phyloP scores from a whole-genome alignment of 2,888 invertebrate genomes.

The Adelognathus sp. region DNA sequence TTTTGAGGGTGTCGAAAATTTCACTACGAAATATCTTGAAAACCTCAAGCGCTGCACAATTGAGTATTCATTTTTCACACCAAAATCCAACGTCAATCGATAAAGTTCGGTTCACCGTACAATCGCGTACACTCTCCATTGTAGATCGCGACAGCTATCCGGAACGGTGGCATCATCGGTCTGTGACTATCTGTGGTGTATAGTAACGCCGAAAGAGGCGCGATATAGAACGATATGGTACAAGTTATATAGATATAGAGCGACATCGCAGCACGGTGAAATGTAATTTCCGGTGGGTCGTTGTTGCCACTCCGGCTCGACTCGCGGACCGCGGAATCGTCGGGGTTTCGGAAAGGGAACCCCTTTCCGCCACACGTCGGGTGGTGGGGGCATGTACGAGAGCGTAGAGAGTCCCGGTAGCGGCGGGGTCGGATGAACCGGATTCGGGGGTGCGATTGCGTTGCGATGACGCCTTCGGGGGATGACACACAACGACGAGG shows the following conservation, averaged over 20 bases:
- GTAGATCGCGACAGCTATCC: conserved; percentile 31
- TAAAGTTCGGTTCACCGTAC: neutral
- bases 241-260: conserved; percentile 70
- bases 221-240: conserved; percentile 33
- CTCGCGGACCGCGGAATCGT: conserved; percentile 54
- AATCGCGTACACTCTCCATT: conserved; percentile 24
- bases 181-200: conserved; percentile 8
- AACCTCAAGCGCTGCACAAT: too few relatives aligned
- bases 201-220: conserved; percentile 19
- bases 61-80: neutral
- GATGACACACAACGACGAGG: conserved; percentile 64
- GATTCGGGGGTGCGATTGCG: conserved; percentile 67
- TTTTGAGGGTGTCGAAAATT: too few relatives aligned
- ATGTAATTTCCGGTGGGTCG: conserved; percentile 79
- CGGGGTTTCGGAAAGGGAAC: conserved; percentile 16
- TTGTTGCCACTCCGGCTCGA: conserved; percentile 64
- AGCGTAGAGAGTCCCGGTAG: conserved; percentile 41
- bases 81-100: conserved; percentile 23
- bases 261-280: conserved; percentile 69
- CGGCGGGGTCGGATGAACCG: conserved; percentile 53
- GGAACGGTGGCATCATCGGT: conserved; percentile 17
- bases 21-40: neutral
- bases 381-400: conserved; percentile 1
- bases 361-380: neutral
- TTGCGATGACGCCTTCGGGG: conserved; percentile 72